Conservation (phyloP, 1,140 invertebrate genomes). For the Brachionus rubens region DNA sequence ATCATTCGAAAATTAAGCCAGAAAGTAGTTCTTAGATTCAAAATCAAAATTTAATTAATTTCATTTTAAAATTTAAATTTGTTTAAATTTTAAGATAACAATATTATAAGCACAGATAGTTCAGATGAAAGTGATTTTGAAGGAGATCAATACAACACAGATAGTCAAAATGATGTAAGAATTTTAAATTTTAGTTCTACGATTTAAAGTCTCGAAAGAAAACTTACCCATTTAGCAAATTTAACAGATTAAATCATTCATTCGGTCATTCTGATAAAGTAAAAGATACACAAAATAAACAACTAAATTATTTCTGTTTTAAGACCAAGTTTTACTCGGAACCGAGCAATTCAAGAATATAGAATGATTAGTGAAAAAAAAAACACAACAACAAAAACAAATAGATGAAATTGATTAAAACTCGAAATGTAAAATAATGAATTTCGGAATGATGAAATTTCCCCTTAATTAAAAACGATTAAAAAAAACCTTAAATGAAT, state of each 20-base stretch:
- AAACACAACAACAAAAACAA: no score
- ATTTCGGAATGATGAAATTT: no score
- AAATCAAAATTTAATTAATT: no score
- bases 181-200: background rate
- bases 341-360: background rate
- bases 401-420: no score
- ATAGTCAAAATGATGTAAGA: constrained; percentile 4
- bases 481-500: no score
- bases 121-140: constrained; percentile 46
- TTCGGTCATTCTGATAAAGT: no score
- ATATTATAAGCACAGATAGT: constrained; percentile 20
- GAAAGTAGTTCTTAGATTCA: background rate
- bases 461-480: no score
- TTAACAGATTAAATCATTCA: no score
- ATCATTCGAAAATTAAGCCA: background rate
- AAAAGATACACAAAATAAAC: background rate
- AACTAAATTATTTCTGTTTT: background rate
- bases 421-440: no score
- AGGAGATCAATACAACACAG: background rate
- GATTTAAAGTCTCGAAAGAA: background rate
- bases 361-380: background rate
- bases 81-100: background rate
- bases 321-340: constrained; percentile 25
- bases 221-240: no score
- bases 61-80: background rate